Evolutionary conservation across 2,888 invertebrate genomes (phyloP).

Genomic region (Troides aeacus): DNA sequence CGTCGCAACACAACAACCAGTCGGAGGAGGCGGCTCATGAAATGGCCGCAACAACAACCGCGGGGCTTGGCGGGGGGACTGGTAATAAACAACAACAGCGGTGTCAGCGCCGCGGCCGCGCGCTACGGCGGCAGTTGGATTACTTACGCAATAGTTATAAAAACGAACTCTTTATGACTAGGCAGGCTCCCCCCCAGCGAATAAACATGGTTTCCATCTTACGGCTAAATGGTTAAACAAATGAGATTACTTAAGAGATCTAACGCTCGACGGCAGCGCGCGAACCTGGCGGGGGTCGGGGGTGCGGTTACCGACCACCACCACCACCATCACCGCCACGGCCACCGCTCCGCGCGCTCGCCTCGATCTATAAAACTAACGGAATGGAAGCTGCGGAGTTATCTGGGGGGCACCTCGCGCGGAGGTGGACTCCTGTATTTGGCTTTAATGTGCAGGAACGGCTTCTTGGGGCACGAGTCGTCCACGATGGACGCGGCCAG

Average conservation of each 20-base stretch:
- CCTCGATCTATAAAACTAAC: slow-evolving; percentile 47
- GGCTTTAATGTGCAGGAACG: slow-evolving; percentile 85
- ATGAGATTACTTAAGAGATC: slow-evolving; percentile 68
- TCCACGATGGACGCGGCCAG: slow-evolving; percentile 66
- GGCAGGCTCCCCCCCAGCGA: slow-evolving; percentile 54
- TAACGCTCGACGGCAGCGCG: slow-evolving; percentile 41
- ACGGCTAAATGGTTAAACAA: slow-evolving; percentile 45
- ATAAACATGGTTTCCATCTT: slow-evolving; percentile 46
- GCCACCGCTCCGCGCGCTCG: too few relatives aligned
- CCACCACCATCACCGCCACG: too few relatives aligned
- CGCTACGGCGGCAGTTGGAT: slow-evolving; percentile 36
- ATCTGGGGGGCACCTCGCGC: slow-evolving; percentile 81
- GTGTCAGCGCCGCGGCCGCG: slow-evolving; percentile 36
- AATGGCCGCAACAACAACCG: too few relatives aligned
- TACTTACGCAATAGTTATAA: slow-evolving; percentile 35
- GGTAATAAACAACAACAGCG: slow-evolving; percentile 37
- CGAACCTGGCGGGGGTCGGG: background rate
- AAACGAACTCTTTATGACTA: slow-evolving; percentile 56
- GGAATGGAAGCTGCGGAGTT: slow-evolving; percentile 57
- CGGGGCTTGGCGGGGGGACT: slow-evolving; percentile 28
- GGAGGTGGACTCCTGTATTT: slow-evolving; percentile 86
- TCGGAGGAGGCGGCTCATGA: background rate
- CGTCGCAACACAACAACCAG: background rate
- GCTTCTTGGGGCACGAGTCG: slow-evolving; percentile 64
- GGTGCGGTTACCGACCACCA: too few relatives aligned